Conservation (phyloP, 2,797 vertebrate species). For the Tenualosa ilisha region DNA sequence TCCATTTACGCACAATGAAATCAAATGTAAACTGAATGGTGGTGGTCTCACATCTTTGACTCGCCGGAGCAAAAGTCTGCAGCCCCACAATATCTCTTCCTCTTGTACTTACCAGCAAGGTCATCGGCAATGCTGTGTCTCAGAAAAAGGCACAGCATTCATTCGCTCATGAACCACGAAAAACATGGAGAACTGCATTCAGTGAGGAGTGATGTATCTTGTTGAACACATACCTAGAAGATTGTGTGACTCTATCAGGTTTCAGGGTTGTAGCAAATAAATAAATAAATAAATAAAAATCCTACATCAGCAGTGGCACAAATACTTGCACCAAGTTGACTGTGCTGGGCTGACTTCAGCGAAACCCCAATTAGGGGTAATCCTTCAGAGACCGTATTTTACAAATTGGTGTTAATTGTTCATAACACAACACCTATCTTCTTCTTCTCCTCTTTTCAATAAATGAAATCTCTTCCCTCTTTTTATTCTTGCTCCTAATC, state of each 20-base stretch:
- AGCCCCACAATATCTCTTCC: background rate
- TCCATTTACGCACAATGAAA: background rate
- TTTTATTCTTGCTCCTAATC: background rate
- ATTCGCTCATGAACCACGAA: background rate
- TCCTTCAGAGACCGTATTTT: background rate
- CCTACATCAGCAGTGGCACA: background rate
- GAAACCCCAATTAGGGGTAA: background rate
- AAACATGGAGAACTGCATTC: background rate
- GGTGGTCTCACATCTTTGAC: background rate
- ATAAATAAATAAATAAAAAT: background rate
- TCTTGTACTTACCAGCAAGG: background rate
- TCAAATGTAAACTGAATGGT: background rate
- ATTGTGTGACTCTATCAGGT: background rate
- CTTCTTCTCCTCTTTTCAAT: background rate
- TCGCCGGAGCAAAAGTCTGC: background rate
- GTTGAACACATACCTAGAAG: background rate
- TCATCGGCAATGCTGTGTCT: background rate
- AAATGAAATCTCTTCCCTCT: background rate
- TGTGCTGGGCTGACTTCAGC: background rate
- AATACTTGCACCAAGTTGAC: background rate
- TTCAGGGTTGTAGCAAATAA: background rate
- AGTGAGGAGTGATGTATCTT: background rate
- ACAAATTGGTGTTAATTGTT: conserved; percentile 21
- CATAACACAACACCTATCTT: background rate
- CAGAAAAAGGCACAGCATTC: background rate